Evolutionary conservation across 2,797 vertebrate species (phyloP).

Genomic region (Ctenochaetus hawaiiensis): DNA sequence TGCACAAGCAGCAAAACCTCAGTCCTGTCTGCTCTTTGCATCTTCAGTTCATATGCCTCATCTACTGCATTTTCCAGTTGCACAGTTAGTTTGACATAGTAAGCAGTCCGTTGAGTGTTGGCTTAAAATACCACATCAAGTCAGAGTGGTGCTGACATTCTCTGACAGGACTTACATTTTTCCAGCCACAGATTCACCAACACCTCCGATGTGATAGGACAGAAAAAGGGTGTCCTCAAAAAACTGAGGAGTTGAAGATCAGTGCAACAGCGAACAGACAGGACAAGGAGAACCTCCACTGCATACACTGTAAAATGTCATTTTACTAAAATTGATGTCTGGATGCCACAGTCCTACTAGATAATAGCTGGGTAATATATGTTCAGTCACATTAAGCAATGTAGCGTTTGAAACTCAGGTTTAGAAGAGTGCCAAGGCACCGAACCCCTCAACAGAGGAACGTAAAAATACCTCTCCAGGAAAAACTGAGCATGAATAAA

Average conservation of each 20-base stretch:
- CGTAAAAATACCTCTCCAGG: no score
- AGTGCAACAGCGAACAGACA: not conserved
- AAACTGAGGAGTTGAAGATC: not conserved
- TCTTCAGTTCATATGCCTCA: conserved; percentile 16
- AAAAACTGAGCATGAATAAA: no score
- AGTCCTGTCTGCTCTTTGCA: conserved; percentile 10
- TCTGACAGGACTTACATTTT: conserved; percentile 23
- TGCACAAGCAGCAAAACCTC: conserved; percentile 20
- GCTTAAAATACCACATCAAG: conserved; percentile 43
- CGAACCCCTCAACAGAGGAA: no score
- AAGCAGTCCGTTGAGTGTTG: conserved; percentile 35
- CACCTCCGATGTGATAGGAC: conserved; percentile 1
- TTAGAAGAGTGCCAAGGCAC: no score
- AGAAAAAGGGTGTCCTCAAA: not conserved
- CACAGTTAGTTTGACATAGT: conserved; percentile 47
- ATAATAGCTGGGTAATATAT: no score
- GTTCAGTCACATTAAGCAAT: no score
- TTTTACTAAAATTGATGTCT: not conserved
- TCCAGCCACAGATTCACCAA: conserved; percentile 11
- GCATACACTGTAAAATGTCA: not conserved
- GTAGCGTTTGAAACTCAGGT: no score
- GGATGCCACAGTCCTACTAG: not conserved
- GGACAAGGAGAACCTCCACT: not conserved
- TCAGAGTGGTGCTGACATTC: conserved; percentile 26
- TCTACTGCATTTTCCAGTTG: conserved; percentile 11